Base-by-base conservation (phyloP, 1,140 invertebrate genomes). In the Phymastichus coffea region DNA sequence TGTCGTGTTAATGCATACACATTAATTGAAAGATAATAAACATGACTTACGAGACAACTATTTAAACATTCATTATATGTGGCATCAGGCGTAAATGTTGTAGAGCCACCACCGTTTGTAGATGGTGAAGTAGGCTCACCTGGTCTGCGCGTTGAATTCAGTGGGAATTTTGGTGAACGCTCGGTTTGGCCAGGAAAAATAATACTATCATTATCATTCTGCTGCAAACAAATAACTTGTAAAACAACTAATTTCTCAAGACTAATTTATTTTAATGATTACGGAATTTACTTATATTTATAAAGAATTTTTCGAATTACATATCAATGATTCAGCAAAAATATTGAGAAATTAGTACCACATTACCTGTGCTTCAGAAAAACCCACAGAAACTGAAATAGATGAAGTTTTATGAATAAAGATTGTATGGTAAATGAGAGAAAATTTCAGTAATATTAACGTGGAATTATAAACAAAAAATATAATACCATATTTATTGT, bases 21-120 rank as follows among this genome's bases (percentile, higher is more conserved):
- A 15, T 47, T 47, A 38, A 15, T 20, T 9, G 2, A 40, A 14
- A 20, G 3, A 26, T 46, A 33, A 7, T 15, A 23, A 4, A 25
- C 14, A 48, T 7, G 41, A 61, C 63, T 63, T 53, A 72, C 70
- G 14, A 12, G 58, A 47, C 71, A 73, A 10, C 25, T 48, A 1
- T 8, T 0, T 0, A 64, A 3, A 28, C 70, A 71, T 33, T 12
- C 12, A 33, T 6, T 33, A 12, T 33, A 33, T 7, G 28, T 12
- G 28, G 28, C 6, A 12, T 12, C 12, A 33, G 6, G 6, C 28
- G 28, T n/a, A n/a, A n/a, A n/a, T n/a, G n/a, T n/a, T n/a, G n/a
- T n/a, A n/a, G n/a, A n/a, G n/a, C n/a, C n/a, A n/a, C n/a, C n/a
- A n/a, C n/a, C n/a, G n/a, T n/a, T n/a, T n/a, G n/a, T n/a, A n/a